These are phyloP conservation scores for Catagonus wagneri DNA, from an alignment of 2,113 vertebrate species.

Conservation along the genomic window DNA sequence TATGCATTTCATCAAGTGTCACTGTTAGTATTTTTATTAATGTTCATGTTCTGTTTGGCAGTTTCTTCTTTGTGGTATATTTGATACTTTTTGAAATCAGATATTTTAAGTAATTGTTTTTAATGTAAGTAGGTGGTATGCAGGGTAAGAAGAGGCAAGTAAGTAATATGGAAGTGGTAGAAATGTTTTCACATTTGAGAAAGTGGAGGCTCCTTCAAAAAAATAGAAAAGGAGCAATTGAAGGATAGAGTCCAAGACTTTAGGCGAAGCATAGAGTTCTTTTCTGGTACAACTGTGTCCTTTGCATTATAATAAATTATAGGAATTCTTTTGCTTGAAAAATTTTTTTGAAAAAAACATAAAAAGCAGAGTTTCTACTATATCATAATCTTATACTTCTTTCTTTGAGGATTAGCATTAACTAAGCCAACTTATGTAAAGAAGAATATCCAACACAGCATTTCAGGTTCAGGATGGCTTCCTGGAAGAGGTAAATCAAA, in stretches of 20 bases:
- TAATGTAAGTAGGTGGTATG: neutral
- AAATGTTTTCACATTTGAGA: neutral
- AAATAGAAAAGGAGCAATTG: neutral
- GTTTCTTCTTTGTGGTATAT: neutral
- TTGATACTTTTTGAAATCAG: neutral
- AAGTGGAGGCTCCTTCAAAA: neutral
- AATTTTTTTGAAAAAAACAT: neutral
- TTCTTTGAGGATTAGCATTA: neutral
- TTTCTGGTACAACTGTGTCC: neutral
- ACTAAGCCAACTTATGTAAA: neutral
- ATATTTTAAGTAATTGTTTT: neutral
- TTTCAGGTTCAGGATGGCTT: neutral
- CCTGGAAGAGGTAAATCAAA: neutral
- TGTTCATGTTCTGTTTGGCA: neutral
- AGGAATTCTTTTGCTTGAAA: neutral
- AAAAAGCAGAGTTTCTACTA: neutral
- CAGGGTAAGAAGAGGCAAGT: accelerated
- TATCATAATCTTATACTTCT: neutral
- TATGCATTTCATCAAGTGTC: neutral
- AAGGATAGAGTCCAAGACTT: neutral
- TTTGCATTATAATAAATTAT: neutral
- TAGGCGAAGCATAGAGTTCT: neutral
- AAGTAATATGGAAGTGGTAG: neutral
- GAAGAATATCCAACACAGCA: neutral
- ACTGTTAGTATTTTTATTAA: neutral